Conservation (phyloP, 2,888 invertebrate species). For the Perizoma flavofasciatum region DNA sequence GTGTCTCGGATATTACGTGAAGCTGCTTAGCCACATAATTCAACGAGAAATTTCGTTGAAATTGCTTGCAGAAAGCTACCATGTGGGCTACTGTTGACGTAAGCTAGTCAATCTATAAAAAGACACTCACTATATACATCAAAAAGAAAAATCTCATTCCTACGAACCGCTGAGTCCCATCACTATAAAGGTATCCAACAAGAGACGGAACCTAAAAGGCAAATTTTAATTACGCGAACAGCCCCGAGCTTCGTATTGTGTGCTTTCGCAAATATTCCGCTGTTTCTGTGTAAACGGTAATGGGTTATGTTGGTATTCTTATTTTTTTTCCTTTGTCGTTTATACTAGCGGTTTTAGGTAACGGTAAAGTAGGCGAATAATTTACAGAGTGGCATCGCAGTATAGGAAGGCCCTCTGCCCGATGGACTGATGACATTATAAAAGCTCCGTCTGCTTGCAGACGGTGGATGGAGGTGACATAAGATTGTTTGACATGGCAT, state of each 20-base stretch:
- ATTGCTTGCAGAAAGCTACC: constrained; percentile 15
- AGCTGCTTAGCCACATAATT: constrained; percentile 23
- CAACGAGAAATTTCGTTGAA: constrained; percentile 20
- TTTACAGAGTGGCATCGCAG: too few species aligned
- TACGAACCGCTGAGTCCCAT: too few species aligned
- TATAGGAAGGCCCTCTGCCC: too few species aligned
- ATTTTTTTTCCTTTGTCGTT: constrained; percentile 3
- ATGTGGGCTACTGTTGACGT: too few species aligned
- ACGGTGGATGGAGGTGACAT: too few species aligned
- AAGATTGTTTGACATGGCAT: too few species aligned
- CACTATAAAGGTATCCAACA: constrained; percentile 35
- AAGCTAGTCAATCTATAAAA: too few species aligned
- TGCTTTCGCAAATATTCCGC: constrained; percentile 39
- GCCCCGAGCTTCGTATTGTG: constrained; percentile 59
- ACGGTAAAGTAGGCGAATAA: too few species aligned
- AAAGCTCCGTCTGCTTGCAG: too few species aligned
- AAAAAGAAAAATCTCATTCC: too few species aligned
- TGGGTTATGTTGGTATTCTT: constrained; percentile 6
- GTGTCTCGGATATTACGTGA: constrained; percentile 20
- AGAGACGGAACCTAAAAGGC: constrained; percentile 67
- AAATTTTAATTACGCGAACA: constrained; percentile 76
- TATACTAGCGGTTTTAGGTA: neutral
- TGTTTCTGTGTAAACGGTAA: constrained; percentile 35
- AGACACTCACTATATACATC: too few species aligned
- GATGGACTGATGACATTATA: too few species aligned